Percentiles rank a stretch among this genome's conserved stretches.
Conservation (phyloP, 2,113 vertebrate genomes). For the Pluvianellus socialis region DNA sequence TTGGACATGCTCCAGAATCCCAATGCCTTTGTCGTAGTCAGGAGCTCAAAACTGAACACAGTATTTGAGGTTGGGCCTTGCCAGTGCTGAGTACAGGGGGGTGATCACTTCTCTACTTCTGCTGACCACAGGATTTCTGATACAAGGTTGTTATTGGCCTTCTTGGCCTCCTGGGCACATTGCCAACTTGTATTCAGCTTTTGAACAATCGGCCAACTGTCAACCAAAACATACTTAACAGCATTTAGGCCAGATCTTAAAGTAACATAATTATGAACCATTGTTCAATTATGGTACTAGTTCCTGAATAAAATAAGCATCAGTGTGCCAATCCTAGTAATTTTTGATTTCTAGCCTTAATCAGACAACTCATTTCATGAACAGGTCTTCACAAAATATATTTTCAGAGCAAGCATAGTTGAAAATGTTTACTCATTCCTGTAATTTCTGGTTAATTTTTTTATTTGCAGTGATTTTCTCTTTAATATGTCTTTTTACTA, state of each 20-base stretch:
- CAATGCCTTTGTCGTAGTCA: background rate
- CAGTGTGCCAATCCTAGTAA: background rate
- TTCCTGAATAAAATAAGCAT: background rate
- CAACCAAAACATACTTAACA: background rate
- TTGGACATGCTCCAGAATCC: background rate
- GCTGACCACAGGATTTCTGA: background rate
- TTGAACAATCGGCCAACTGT: background rate
- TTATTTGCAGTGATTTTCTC: background rate
- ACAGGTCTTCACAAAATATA: background rate
- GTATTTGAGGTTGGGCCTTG: background rate
- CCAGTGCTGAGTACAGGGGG: background rate
- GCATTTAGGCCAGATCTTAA: background rate
- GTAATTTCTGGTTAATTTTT: background rate
- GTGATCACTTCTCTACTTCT: accelerated
- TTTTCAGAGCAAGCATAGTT: background rate
- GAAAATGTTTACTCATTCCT: background rate
- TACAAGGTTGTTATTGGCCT: background rate
- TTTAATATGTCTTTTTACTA: background rate
- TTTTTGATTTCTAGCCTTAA: background rate
- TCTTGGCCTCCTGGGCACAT: background rate
- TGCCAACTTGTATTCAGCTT: too few relatives aligned
- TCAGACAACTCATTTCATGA: background rate
- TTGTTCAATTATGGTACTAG: background rate
- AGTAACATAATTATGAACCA: background rate
- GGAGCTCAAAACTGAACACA: background rate